Percentiles rank a stretch among this genome's conserved stretches.
Evolutionary conservation across 2,888 invertebrate genomes (phyloP).

Genomic region (Chloroclysta siterata): DNA sequence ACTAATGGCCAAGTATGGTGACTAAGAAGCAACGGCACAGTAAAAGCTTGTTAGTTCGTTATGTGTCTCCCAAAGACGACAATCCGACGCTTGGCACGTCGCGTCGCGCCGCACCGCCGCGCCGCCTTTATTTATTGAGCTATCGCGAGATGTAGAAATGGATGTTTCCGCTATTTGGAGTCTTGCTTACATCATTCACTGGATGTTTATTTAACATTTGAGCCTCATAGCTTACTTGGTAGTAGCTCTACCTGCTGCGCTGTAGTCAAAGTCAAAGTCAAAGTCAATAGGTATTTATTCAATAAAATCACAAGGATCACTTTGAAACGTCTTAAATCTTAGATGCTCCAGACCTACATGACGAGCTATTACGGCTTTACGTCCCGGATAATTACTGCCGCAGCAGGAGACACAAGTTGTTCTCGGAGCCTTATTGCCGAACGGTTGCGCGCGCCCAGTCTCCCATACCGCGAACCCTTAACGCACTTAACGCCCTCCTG

Average conservation of each 20-base stretch:
- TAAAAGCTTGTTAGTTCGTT: not conserved
- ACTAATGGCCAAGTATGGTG: not conserved
- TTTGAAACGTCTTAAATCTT: too few species aligned
- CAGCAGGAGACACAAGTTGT: too few species aligned
- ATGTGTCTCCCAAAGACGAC: constrained; percentile 34
- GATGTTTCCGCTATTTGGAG: constrained; percentile 46
- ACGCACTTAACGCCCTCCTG: too few species aligned
- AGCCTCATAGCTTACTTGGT: not conserved
- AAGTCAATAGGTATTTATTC: too few species aligned
- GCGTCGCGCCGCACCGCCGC: not conserved
- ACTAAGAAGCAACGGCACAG: not conserved
- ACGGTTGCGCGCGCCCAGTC: too few species aligned
- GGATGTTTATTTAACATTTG: constrained; percentile 4
- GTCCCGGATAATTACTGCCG: too few species aligned
- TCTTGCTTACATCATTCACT: constrained; percentile 32
- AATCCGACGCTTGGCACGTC: constrained; percentile 31
- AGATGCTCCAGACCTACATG: too few species aligned
- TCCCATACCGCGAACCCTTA: too few species aligned
- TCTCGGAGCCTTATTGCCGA: too few species aligned
- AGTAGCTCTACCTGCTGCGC: not conserved
- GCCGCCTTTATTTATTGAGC: constrained; percentile 50
- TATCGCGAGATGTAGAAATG: constrained; percentile 44
- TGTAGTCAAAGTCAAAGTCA: too few species aligned
- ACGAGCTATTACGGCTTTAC: too few species aligned
- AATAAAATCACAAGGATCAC: too few species aligned